Percentiles rank a stretch among this genome's conserved stretches.
Conservation (phyloP, 2,797 vertebrate species). For the Coregonus ussuriensis region DNA sequence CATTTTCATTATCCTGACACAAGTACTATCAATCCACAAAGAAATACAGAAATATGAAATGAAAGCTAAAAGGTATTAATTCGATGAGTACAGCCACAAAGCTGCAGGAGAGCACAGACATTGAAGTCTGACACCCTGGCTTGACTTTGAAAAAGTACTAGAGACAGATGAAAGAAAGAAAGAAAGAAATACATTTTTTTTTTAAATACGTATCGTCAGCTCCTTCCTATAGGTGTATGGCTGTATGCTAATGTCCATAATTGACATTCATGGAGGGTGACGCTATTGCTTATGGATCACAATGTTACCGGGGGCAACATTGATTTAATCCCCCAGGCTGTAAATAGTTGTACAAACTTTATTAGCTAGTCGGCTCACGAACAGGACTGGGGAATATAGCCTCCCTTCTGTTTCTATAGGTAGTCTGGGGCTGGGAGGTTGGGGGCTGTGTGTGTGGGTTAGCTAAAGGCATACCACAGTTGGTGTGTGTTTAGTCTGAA, state of each 20-base stretch:
- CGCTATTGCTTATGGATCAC: neutral
- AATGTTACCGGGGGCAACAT: neutral
- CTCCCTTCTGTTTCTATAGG: neutral
- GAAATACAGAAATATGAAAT: neutral
- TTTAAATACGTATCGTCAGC: neutral
- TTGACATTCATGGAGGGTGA: neutral
- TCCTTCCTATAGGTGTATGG: neutral
- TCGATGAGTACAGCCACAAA: neutral
- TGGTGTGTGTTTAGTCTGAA: conserved; percentile 59
- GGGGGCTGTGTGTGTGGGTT: neutral
- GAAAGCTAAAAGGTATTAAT: too few species aligned
- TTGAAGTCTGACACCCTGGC: neutral
- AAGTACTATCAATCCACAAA: neutral
- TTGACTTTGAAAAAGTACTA: neutral
- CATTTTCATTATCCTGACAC: neutral
- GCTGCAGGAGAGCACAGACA: neutral
- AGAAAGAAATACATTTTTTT: neutral
- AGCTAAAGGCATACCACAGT: conserved; percentile 39
- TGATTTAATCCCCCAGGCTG: neutral
- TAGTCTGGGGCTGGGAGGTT: neutral
- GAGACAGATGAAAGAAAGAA: neutral
- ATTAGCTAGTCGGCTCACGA: neutral
- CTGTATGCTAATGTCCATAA: neutral
- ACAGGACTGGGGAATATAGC: neutral
- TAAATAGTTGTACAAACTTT: conserved; percentile 3